Conservation (phyloP, 92 coral and sea anemone species). For the Galaxea fascicularis region DNA sequence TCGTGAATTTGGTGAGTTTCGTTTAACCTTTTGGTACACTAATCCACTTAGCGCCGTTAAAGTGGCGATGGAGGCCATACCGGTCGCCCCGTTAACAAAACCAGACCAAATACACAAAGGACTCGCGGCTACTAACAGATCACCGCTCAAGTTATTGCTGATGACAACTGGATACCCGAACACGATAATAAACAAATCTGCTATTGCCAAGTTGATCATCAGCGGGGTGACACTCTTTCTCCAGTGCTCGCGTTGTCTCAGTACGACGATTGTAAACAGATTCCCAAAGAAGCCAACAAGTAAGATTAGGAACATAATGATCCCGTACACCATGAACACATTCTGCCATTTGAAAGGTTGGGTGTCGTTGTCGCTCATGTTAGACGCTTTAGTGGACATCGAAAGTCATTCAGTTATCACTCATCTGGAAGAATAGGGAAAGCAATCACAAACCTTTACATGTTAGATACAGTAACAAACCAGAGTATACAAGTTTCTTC, state of each 20-base stretch:
- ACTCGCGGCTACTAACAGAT: background rate
- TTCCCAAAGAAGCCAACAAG: constrained; percentile 66
- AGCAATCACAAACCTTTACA: too few relatives aligned
- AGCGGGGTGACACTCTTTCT: constrained; percentile 61
- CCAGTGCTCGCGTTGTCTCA: constrained; percentile 62
- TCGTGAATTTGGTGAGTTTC: constrained; percentile 19
- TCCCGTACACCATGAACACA: constrained; percentile 37
- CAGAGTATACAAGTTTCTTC: too few relatives aligned
- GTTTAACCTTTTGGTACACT: constrained; percentile 34
- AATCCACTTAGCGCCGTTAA: constrained; percentile 58
- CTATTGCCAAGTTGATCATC: constrained; percentile 63
- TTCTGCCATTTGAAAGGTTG: constrained; percentile 18
- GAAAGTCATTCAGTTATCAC: background rate
- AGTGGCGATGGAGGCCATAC: constrained; percentile 58
- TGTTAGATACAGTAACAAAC: too few relatives aligned
- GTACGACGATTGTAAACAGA: constrained; percentile 45
- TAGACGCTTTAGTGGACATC: background rate
- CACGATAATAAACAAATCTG: constrained; percentile 63
- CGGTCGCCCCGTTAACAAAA: constrained; percentile 56
- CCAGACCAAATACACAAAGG: constrained; percentile 63
- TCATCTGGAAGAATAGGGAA: background rate
- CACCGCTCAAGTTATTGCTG: constrained; percentile 33
- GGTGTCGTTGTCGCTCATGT: background rate
- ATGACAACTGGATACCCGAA: constrained; percentile 67
- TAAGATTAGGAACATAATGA: constrained; percentile 53